Percentiles rank a stretch among this genome's conserved stretches.
Evolutionary conservation across 2,113 vertebrate genomes (phyloP).

Genomic region (Cromileptes altivelis): DNA sequence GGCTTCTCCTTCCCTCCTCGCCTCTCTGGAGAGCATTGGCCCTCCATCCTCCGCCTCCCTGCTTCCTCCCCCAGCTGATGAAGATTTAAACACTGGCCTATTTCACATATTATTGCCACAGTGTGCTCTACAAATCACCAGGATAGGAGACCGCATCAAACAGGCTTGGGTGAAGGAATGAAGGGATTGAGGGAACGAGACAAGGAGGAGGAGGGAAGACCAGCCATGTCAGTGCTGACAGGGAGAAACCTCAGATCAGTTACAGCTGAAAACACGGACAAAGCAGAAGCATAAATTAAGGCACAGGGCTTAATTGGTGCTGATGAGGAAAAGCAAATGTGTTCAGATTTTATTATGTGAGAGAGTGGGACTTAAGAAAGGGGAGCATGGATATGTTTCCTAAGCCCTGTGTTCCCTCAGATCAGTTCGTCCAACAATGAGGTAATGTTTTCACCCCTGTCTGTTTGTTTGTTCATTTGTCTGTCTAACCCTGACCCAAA

Average conservation of each 20-base stretch:
- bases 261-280: constrained; percentile 4
- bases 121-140: constrained; percentile 52
- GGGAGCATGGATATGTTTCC: no score
- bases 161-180: not conserved
- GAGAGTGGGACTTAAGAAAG: constrained; percentile 34
- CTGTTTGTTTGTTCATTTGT: no score
- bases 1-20: constrained; percentile 13
- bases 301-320: not conserved
- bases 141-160: constrained; percentile 52
- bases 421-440: no score
- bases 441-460: no score
- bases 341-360: constrained; percentile 6
- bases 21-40: constrained; percentile 40
- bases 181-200: constrained; percentile 12
- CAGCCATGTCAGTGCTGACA: constrained; percentile 11
- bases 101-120: constrained; percentile 59
- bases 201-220: not conserved
- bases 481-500: no score
- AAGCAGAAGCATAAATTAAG: not conserved
- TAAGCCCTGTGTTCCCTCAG: no score
- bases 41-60: constrained; percentile 10
- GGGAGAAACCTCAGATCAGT: constrained; percentile 1
- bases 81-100: constrained; percentile 65
- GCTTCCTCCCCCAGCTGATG: constrained; percentile 49
- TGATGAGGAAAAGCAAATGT: constrained; percentile 41